These are phyloP conservation scores for Pseudococcus jackbeardsleyi DNA, from an alignment of 2,888 invertebrate species.

Conservation along the genomic window DNA sequence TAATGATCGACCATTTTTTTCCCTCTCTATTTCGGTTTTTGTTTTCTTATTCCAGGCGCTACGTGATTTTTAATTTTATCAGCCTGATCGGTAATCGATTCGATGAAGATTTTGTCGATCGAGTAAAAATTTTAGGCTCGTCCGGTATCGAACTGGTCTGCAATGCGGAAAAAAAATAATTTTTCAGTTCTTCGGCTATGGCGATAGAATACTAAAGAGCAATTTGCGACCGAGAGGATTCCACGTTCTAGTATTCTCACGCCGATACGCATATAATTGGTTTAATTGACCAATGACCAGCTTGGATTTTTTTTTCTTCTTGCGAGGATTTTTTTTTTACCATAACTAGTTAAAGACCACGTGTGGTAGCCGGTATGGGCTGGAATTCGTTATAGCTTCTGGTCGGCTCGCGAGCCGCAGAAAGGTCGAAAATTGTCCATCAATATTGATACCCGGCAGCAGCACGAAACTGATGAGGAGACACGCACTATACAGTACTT, in stretches of 20 bases:
- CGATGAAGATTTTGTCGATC: conserved; percentile 10
- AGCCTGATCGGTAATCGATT: conserved; percentile 39
- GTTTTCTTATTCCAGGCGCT: conserved; percentile 31
- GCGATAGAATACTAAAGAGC: conserved; percentile 11
- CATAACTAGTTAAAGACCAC: neutral
- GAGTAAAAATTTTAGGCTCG: conserved; percentile 8
- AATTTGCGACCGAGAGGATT: conserved; percentile 12
- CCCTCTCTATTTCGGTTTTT: neutral
- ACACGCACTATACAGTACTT: neutral
- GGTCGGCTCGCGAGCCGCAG: neutral
- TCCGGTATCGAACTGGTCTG: neutral
- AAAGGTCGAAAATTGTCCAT: conserved; percentile 18
- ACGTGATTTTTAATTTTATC: conserved; percentile 63
- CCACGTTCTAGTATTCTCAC: conserved; percentile 26
- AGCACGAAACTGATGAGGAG: neutral
- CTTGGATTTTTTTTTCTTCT: neutral
- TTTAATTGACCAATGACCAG: conserved; percentile 30
- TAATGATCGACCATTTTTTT: conserved; percentile 28
- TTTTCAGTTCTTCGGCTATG: neutral
- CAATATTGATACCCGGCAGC: neutral
- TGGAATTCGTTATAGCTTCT: conserved; percentile 1
- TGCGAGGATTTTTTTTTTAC: neutral
- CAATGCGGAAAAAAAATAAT: conserved; percentile 11
- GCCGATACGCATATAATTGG: conserved; percentile 39
- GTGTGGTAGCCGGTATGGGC: neutral